Conservation (phyloP, 2,797 vertebrate species). For the Danio tinwini region DNA sequence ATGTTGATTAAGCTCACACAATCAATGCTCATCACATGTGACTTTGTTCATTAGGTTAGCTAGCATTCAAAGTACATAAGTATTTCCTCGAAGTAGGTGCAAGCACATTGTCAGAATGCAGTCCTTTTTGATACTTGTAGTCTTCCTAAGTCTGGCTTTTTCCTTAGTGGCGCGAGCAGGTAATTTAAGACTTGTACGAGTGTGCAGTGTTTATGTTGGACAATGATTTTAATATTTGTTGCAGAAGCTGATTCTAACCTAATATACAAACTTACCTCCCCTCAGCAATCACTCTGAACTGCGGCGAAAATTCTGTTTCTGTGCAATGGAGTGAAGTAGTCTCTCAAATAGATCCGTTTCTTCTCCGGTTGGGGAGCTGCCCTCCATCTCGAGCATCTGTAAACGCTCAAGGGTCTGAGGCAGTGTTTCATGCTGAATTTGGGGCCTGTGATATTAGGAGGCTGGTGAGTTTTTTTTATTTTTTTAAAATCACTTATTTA, state of each 20-base stretch:
- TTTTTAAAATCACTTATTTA: no score
- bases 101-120: slow-evolving; percentile 64
- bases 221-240: not conserved
- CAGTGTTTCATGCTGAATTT: slow-evolving; percentile 66
- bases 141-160: slow-evolving; percentile 52
- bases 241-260: not conserved
- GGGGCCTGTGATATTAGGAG: slow-evolving; percentile 69
- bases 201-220: not conserved
- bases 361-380: slow-evolving; percentile 73
- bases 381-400: slow-evolving; percentile 60
- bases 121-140: slow-evolving; percentile 36
- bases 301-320: slow-evolving; percentile 61
- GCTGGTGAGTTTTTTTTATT: slow-evolving; percentile 69
- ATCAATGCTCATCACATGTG: not conserved
- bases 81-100: fast-evolving
- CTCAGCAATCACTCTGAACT: slow-evolving; percentile 73
- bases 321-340: slow-evolving; percentile 70
- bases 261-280: not conserved
- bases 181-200: slow-evolving; percentile 19
- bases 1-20: slow-evolving; percentile 6
- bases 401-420: slow-evolving; percentile 50
- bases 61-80: slow-evolving; percentile 53
- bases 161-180: slow-evolving; percentile 64
- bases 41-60: not conserved
- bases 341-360: slow-evolving; percentile 53